Evolutionary conservation across 2,113 vertebrate genomes (phyloP).

Genomic region (Corydoras maculifer): DNA sequence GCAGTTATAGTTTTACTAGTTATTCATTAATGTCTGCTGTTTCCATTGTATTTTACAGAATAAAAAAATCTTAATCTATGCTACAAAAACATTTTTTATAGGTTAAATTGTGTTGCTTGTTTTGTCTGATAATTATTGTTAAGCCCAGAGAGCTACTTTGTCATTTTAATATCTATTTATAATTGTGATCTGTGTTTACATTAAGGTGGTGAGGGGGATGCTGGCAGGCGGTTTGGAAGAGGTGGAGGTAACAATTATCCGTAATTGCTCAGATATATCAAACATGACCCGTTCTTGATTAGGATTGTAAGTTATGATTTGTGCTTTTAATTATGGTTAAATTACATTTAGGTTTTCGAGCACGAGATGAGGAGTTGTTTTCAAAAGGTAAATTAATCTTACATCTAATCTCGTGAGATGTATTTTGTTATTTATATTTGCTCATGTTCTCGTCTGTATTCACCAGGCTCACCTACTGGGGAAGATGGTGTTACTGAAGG

Average conservation of each 20-base stretch:
- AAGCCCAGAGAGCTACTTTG: no score
- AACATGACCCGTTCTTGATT: background rate
- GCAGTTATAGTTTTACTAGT: no score
- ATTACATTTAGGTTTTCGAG: slow-evolving; percentile 55
- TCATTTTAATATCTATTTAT: background rate
- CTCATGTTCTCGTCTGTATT: background rate
- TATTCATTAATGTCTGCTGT: no score
- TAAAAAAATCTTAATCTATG: no score
- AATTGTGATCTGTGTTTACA: slow-evolving; percentile 4
- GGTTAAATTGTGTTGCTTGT: no score
- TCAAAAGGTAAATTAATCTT: slow-evolving; percentile 32
- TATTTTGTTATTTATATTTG: no score
- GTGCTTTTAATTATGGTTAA: background rate
- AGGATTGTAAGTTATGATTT: background rate
- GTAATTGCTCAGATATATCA: background rate
- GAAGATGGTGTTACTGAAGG: slow-evolving; percentile 42
- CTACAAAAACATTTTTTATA: no score
- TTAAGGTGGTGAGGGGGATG: slow-evolving; percentile 38
- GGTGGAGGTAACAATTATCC: slow-evolving; percentile 48
- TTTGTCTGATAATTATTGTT: no score
- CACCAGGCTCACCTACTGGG: background rate
- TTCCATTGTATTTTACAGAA: no score
- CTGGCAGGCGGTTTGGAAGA: slow-evolving; percentile 42
- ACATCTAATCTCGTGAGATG: background rate
- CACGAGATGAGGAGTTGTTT: slow-evolving; percentile 55